Conservation (phyloP, 2,888 invertebrate genomes). For the Pristionchus exspectatus region DNA sequence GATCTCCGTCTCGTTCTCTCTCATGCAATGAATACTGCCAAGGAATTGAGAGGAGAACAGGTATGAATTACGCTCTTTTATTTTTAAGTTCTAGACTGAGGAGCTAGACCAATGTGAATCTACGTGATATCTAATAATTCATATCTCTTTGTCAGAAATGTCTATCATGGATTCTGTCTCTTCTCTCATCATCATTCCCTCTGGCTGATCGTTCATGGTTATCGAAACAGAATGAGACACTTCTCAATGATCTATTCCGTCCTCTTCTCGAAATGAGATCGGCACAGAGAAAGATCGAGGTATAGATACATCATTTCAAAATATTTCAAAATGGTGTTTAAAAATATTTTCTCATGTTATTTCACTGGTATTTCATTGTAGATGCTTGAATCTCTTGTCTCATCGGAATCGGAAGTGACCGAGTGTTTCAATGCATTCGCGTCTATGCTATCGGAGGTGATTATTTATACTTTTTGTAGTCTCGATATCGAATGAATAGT, state of each 20-base stretch:
- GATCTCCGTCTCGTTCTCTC: constrained; percentile 64
- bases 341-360: neutral
- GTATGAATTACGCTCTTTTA: constrained; percentile 38
- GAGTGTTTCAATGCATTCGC: constrained; percentile 54
- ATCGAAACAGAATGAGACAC: neutral
- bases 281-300: constrained; percentile 26
- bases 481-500: neutral
- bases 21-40: constrained; percentile 61
- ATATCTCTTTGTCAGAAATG: constrained; percentile 2
- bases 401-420: constrained; percentile 17
- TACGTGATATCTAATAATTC: neutral
- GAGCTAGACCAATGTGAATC: neutral
- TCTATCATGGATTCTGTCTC: constrained; percentile 50
- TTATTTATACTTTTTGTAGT: neutral
- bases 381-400: constrained; percentile 29
- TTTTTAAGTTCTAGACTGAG: neutral
- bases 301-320: neutral
- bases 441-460: constrained; percentile 38
- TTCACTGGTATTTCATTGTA: neutral
- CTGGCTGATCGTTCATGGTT: constrained; percentile 40
- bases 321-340: neutral
- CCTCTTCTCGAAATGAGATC: constrained; percentile 46
- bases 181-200: constrained; percentile 49
- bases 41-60: constrained; percentile 61
- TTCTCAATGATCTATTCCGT: constrained; percentile 39